These are phyloP conservation scores for Chloroceryle inda DNA, from an alignment of 2,797 vertebrate species.

Conservation along the genomic window DNA sequence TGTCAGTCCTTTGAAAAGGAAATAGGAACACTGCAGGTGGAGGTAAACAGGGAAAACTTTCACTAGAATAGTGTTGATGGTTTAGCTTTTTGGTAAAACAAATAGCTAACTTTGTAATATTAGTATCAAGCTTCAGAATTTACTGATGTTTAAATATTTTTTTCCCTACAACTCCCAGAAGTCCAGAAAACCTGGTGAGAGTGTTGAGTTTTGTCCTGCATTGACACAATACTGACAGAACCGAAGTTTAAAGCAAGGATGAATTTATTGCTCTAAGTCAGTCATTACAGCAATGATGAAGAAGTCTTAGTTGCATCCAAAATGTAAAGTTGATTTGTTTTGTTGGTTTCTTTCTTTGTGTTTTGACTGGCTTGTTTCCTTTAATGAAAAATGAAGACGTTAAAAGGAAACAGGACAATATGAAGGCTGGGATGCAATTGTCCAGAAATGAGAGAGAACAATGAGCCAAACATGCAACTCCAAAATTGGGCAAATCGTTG, in stretches of 20 bases:
- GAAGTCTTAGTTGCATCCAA: neutral
- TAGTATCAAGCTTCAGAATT: neutral
- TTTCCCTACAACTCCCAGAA: neutral
- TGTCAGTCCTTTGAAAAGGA: neutral
- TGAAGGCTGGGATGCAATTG: neutral
- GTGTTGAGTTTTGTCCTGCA: neutral
- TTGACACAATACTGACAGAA: neutral
- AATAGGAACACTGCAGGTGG: neutral
- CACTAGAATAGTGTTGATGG: neutral
- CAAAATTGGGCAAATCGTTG: neutral
- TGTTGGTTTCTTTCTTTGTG: neutral
- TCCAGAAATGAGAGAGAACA: neutral
- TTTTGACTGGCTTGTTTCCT: neutral
- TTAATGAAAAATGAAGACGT: neutral
- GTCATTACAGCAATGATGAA: neutral
- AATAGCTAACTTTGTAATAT: neutral
- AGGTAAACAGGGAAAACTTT: neutral
- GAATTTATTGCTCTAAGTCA: neutral
- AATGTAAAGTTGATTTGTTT: fast-evolving
- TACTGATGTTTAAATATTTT: neutral
- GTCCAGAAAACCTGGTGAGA: neutral
- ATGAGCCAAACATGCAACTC: neutral
- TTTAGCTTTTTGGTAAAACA: neutral
- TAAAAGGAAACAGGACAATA: neutral
- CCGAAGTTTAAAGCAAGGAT: neutral